phyloP scores from a whole-genome alignment of 1,140 invertebrate species.

The Conopomorpha cramerella region DNA sequence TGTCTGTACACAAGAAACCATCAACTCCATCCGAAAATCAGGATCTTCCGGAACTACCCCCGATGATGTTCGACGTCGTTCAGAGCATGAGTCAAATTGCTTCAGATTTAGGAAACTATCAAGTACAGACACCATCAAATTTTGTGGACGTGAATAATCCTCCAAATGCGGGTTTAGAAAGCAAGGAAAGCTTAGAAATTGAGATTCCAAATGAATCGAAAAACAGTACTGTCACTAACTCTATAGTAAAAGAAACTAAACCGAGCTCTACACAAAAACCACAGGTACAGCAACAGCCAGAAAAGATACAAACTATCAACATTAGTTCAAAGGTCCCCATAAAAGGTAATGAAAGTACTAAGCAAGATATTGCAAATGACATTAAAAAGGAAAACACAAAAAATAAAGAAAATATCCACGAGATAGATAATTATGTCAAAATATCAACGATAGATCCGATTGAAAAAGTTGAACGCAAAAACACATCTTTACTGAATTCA shows the following conservation, averaged over 20 bases:
- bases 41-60: too few relatives aligned
- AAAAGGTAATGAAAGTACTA: too few relatives aligned
- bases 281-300: too few relatives aligned
- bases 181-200: constrained; percentile 45
- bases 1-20: constrained; percentile 1
- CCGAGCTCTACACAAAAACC: too few relatives aligned
- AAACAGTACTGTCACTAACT: constrained; percentile 11
- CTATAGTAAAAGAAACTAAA: too few relatives aligned
- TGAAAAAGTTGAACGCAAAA: constrained; percentile 10
- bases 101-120: constrained; percentile 34
- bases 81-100: constrained; percentile 53
- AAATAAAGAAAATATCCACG: constrained; percentile 7
- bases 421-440: constrained; percentile 33
- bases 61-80: constrained; percentile 34
- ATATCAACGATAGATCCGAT: constrained; percentile 38
- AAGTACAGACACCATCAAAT: constrained; percentile 26
- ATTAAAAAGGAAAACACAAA: constrained; percentile 10
- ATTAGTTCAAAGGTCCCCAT: too few relatives aligned
- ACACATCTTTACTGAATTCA: too few relatives aligned
- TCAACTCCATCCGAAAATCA: too few relatives aligned
- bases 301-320: too few relatives aligned
- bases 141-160: constrained; percentile 25
- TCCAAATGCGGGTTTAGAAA: constrained; percentile 27
- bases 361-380: too few relatives aligned
- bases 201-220: constrained; percentile 29